A percentile compares a stretch with the other conserved stretches of the same genome.
These are phyloP conservation scores for Dastarcus helophoroides DNA, from an alignment of 2,888 invertebrate genomes.

Conservation along the genomic window DNA sequence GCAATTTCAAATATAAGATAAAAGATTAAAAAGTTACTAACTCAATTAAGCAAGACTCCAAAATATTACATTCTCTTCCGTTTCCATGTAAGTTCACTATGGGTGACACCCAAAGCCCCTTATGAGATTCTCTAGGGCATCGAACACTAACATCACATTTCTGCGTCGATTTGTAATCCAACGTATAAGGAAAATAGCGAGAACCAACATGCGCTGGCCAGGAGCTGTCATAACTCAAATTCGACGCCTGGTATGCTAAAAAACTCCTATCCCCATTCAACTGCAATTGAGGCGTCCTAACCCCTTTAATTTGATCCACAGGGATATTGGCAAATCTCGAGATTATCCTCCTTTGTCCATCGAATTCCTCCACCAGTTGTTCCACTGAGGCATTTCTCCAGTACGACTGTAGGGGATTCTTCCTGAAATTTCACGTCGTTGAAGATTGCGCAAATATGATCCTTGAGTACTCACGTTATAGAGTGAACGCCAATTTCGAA, in stretches of 20 bases:
- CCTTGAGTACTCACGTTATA: conserved; percentile 47
- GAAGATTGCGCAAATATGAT: too few species aligned
- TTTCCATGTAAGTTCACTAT: conserved; percentile 46
- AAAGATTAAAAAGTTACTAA: too few species aligned
- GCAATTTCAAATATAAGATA: too few species aligned
- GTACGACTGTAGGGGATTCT: conserved; percentile 22
- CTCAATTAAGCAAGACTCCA: neutral
- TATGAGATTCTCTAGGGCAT: conserved; percentile 46
- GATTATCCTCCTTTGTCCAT: conserved; percentile 28
- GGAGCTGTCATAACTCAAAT: conserved; percentile 48
- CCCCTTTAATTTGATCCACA: conserved; percentile 25
- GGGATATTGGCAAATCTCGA: conserved; percentile 32
- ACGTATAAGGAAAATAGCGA: conserved; percentile 56
- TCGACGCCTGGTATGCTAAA: conserved; percentile 40
- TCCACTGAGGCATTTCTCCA: conserved; percentile 27
- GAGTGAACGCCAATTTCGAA: conserved; percentile 63
- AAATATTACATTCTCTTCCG: conserved; percentile 19
- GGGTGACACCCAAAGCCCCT: conserved; percentile 55
- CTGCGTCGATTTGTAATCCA: conserved; percentile 48
- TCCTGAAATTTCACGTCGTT: too few species aligned
- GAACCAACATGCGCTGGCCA: conserved; percentile 44
- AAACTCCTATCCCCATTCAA: conserved; percentile 46
- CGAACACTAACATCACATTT: conserved; percentile 42
- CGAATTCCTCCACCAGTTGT: conserved; percentile 30
- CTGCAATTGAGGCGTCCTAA: conserved; percentile 46